Base-by-base conservation (phyloP, 2,888 invertebrate genomes). In the Leptinotarsa rubiginosa region DNA sequence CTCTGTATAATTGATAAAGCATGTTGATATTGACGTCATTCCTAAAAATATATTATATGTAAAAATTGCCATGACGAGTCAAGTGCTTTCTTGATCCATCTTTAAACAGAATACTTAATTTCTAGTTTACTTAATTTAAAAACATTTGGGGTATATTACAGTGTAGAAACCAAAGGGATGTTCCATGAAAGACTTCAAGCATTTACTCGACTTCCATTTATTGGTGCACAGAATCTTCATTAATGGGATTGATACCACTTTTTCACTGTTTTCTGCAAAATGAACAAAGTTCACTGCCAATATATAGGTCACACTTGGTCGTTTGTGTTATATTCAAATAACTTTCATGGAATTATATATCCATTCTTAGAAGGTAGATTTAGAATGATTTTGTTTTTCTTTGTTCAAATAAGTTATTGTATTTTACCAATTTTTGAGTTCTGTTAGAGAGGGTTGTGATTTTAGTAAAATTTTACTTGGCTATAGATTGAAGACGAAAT, bases 371-470 rank as follows among this genome's bases (percentile, higher is more conserved):
- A 20, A 59, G 12, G n/a, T 47, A 49, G 47, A 54, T 47, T 54
- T 31, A 68, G 56, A 59, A 31, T 15, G n/a, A 49, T 68, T 52
- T 68, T 68, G 25, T 47, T 72, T 54, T 67, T 47, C 41, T 56
- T 67, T 41, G 41, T 47, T 67, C 18, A 15, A 67, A n/a, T 73
- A 54, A 69, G 52, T 73, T 72, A 67, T 67, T 64, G 56, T 49
- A n/a, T 62, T 62, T 62, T 41, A 62, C 62, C 62, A 41, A n/a
- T 65, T 65, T 54, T 65, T 71, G 50, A 47, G 22, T 72, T 70
- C 73, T 70, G 73, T 70, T 70, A 65, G 56, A 70, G 64, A 62
- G 70, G 67, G 70, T 75, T 75, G 75, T 75, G 73, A 50, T 65
- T 67, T 54, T 67, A 70, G 64, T 50, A 18, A 65, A 50, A 66